Evolutionary conservation across 2,797 vertebrate genomes (phyloP).

Genomic region (Halcyon smyrnensis): DNA sequence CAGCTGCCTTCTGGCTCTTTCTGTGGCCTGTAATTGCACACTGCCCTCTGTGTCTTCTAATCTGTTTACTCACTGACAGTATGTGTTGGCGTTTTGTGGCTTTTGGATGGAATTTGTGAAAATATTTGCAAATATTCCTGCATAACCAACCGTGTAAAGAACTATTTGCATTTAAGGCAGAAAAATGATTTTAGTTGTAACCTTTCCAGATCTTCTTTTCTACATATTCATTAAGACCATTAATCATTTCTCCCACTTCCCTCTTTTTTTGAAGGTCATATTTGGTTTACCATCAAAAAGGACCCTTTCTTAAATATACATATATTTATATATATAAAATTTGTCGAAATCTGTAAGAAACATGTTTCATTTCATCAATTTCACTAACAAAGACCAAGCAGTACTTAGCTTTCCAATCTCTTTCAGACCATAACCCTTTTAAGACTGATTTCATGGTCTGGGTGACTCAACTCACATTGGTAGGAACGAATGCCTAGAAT

Average conservation of each 20-base stretch:
- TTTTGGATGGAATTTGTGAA: constrained; percentile 41
- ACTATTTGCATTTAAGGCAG: constrained; percentile 43
- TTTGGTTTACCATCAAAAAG: constrained; percentile 27
- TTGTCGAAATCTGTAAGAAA: constrained; percentile 7
- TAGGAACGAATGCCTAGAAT: background rate
- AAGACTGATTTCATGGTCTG: background rate
- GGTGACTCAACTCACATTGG: background rate
- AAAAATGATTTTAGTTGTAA: constrained; percentile 55
- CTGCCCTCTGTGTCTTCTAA: constrained; percentile 39
- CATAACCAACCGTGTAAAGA: constrained; percentile 8
- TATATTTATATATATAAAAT: background rate
- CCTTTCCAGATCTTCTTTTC: constrained; percentile 39
- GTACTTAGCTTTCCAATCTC: background rate
- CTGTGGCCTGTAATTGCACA: constrained; percentile 11
- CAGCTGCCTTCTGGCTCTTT: background rate
- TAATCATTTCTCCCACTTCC: constrained; percentile 32
- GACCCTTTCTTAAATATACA: background rate
- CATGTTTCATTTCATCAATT: background rate
- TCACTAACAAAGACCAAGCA: background rate
- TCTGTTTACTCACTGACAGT: constrained; percentile 9
- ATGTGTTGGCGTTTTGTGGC: constrained; percentile 12
- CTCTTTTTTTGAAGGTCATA: constrained; percentile 19
- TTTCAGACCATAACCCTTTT: background rate
- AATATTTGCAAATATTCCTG: constrained; percentile 64
- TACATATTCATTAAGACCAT: constrained; percentile 62